A percentile compares a stretch with the other conserved stretches of the same genome.
phyloP scores from a whole-genome alignment of 2,888 invertebrate genomes.

The Fabriciana adippe region DNA sequence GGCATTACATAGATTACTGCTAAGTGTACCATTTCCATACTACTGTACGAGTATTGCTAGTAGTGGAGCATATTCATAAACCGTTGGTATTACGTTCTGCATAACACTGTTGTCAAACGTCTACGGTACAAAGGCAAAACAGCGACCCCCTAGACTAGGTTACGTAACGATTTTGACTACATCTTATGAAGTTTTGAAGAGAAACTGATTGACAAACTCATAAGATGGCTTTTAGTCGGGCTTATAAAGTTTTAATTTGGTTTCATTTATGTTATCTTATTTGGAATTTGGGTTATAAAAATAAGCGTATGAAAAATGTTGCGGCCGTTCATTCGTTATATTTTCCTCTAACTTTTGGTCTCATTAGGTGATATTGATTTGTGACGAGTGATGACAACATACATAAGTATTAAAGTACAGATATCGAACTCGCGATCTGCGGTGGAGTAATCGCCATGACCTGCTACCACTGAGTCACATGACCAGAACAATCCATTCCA shows the following conservation, averaged over 20 bases:
- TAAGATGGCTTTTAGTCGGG: background rate
- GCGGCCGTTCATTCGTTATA: too few species aligned
- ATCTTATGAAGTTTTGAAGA: conserved; percentile 14
- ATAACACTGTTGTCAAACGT: conserved; percentile 19
- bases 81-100: conserved; percentile 36
- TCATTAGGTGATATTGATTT: too few species aligned
- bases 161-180: conserved; percentile 24
- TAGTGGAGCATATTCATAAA: conserved; percentile 36
- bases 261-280: background rate
- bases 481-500: too few species aligned
- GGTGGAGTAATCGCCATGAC: too few species aligned
- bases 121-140: conserved; percentile 27
- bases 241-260: too few species aligned
- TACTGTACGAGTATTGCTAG: conserved; percentile 10
- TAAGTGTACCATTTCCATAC: conserved; percentile 14
- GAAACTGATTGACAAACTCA: conserved; percentile 9
- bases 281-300: background rate
- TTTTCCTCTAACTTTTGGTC: too few species aligned
- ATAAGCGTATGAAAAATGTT: too few species aligned
- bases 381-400: too few species aligned
- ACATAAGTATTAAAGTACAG: too few species aligned
- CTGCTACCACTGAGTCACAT: too few species aligned
- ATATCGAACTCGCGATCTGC: too few species aligned
- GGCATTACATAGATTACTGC: conserved; percentile 24
- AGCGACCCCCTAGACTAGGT: conserved; percentile 16